These are phyloP conservation scores for Plotosus lineatus DNA, from an alignment of 2,113 vertebrate species.

Conservation along the genomic window DNA sequence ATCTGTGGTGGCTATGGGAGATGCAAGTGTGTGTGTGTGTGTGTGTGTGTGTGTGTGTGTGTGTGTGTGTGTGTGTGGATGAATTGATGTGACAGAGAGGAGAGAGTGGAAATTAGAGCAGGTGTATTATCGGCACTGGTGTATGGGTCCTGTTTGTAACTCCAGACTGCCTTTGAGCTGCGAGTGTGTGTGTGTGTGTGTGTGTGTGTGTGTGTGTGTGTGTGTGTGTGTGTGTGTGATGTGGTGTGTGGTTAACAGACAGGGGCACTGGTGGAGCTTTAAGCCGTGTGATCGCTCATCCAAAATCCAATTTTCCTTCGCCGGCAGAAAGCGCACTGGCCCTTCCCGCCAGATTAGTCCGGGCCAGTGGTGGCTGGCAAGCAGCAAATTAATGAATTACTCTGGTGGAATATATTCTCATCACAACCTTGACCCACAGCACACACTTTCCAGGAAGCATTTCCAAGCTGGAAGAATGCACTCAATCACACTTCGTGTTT, in stretches of 20 bases:
- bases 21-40: not conserved
- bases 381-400: slow-evolving; percentile 60
- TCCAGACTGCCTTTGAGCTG: slow-evolving; percentile 17
- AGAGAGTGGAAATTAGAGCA: slow-evolving; percentile 22
- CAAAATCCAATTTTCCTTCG: slow-evolving; percentile 56
- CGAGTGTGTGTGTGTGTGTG: slow-evolving; percentile 40
- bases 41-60: slow-evolving; percentile 44
- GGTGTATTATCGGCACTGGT: slow-evolving; percentile 32
- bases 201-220: no score
- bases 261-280: slow-evolving; percentile 46
- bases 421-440: slow-evolving; percentile 44
- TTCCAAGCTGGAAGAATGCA: not conserved
- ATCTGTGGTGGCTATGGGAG: not conserved
- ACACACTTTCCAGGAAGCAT: slow-evolving; percentile 1
- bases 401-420: slow-evolving; percentile 50
- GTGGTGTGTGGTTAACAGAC: slow-evolving; percentile 50
- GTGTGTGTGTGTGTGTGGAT: slow-evolving; percentile 14
- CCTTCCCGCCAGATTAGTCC: slow-evolving; percentile 51
- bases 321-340: slow-evolving; percentile 44
- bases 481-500: slow-evolving; percentile 8
- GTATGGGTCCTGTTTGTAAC: slow-evolving; percentile 9
- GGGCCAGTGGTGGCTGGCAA: slow-evolving; percentile 50
- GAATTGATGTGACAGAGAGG: not conserved
- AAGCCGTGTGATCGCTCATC: slow-evolving; percentile 52
- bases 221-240: slow-evolving; percentile 34